A percentile compares a stretch with the other conserved stretches of the same genome.
Conservation (phyloP, 2,113 vertebrate species). For the Nannobrachium achirus region DNA sequence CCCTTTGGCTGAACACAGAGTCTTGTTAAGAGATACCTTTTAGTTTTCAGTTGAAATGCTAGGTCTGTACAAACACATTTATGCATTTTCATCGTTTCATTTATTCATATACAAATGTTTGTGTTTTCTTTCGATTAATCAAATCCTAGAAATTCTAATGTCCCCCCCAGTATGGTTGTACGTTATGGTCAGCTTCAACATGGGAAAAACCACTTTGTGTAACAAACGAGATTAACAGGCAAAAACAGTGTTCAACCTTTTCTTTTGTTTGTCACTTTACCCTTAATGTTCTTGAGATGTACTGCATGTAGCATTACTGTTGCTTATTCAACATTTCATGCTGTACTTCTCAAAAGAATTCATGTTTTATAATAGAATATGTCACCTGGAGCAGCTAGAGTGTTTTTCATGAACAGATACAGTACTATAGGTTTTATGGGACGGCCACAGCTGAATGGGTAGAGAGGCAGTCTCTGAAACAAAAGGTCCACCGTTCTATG, state of each 20-base stretch:
- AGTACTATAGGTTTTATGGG: no score
- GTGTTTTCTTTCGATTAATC: slow-evolving; percentile 13
- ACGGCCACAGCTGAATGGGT: no score
- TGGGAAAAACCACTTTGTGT: slow-evolving; percentile 44
- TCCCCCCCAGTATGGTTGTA: slow-evolving; percentile 8
- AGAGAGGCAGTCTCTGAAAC: slow-evolving; percentile 26
- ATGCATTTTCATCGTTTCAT: slow-evolving; percentile 14
- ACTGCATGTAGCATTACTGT: slow-evolving; percentile 11
- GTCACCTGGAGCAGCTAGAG: neutral
- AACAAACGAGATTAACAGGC: neutral
- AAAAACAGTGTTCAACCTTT: slow-evolving; percentile 20
- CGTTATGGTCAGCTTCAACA: slow-evolving; percentile 19
- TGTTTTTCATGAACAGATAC: neutral
- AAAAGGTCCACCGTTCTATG: neutral
- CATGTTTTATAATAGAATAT: neutral
- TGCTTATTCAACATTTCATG: slow-evolving; percentile 27
- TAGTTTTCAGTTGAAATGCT: neutral
- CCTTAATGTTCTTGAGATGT: neutral
- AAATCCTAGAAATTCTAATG: slow-evolving; percentile 10
- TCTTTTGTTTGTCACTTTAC: neutral
- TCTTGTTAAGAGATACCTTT: slow-evolving; percentile 1
- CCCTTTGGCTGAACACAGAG: neutral
- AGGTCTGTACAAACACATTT: neutral
- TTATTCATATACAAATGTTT: slow-evolving; percentile 25
- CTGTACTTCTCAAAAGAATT: neutral